phyloP scores from a whole-genome alignment of 1,140 invertebrate species.

The Cyrtorhinus lividipennis region DNA sequence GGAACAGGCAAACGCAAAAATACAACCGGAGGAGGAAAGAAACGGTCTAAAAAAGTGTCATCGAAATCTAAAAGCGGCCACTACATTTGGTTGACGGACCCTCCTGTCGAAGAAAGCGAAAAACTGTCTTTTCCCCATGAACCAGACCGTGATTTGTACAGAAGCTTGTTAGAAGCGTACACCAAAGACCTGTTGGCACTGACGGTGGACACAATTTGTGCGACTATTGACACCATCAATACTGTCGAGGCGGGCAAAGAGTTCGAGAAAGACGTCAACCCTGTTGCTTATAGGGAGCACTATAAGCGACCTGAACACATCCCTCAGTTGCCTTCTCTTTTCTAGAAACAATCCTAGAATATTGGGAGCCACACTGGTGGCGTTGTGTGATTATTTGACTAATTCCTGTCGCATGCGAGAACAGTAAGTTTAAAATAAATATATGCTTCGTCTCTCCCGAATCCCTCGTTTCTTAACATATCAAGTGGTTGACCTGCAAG shows the following conservation, averaged over 20 bases:
- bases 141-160: not conserved
- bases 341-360: too few relatives aligned
- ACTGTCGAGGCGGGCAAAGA: not conserved
- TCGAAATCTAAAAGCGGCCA: not conserved
- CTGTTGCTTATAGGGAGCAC: not conserved
- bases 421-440: too few relatives aligned
- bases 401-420: too few relatives aligned
- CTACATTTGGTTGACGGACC: slow-evolving; percentile 1
- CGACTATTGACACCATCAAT: not conserved
- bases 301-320: not conserved
- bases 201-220: not conserved
- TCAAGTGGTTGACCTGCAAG: too few relatives aligned
- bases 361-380: too few relatives aligned
- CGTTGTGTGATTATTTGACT: too few relatives aligned
- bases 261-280: not conserved
- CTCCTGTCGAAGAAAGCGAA: not conserved
- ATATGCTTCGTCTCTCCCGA: too few relatives aligned
- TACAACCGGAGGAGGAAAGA: not conserved
- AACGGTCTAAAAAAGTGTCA: not conserved
- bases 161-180: not conserved
- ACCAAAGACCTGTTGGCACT: not conserved
- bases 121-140: not conserved
- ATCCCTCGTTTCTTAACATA: too few relatives aligned
- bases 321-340: not conserved
- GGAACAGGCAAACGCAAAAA: not conserved